Evolutionary conservation across 1,140 invertebrate species (phyloP).

Genomic region (Ooceraea biroi): DNA sequence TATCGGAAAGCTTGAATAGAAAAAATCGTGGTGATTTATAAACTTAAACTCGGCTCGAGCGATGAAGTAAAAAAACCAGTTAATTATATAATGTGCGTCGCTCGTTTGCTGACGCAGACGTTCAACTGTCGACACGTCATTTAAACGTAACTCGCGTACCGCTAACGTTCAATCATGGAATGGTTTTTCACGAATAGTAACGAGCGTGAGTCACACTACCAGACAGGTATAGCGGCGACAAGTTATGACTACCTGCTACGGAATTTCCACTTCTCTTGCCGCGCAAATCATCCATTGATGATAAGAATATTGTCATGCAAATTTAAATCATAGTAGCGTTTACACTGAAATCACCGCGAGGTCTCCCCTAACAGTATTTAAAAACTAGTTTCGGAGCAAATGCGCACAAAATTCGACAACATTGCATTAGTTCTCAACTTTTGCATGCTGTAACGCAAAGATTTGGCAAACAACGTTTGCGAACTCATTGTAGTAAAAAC

Average conservation of each 20-base stretch:
- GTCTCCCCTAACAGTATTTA: neutral
- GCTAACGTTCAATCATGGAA: conserved; percentile 20
- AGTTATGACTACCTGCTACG: conserved; percentile 43
- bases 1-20: no score
- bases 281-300: conserved; percentile 39
- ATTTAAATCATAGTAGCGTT: conserved; percentile 27
- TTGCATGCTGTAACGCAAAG: neutral
- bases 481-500: neutral
- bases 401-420: neutral
- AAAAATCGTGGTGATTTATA: neutral
- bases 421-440: no score
- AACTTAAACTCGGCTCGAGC: neutral
- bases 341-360: neutral
- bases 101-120: neutral
- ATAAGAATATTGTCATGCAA: conserved; percentile 48
- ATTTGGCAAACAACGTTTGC: neutral
- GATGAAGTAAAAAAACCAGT: conserved; percentile 28
- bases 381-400: neutral
- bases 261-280: conserved; percentile 17
- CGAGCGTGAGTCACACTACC: conserved; percentile 33
- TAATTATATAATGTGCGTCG: neutral
- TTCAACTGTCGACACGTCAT: conserved; percentile 29
- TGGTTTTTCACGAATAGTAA: conserved; percentile 37
- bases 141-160: neutral
- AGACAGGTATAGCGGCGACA: conserved; percentile 12